Evolutionary conservation across 2,797 vertebrate species (phyloP).

Genomic region (Labroides dimidiatus): DNA sequence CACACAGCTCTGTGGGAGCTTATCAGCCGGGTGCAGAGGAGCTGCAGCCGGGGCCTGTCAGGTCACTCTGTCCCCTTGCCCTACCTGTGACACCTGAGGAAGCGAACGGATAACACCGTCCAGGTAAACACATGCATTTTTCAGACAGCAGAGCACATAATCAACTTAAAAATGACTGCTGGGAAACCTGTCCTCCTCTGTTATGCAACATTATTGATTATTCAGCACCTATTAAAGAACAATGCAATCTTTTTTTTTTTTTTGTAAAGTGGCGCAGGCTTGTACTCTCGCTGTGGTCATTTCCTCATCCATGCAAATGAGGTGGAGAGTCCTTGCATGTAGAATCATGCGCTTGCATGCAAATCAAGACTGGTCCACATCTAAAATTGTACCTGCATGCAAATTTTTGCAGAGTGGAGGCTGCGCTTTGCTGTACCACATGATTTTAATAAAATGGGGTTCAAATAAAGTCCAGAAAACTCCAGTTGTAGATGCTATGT

Average conservation of each 20-base stretch:
- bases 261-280: not conserved
- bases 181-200: not conserved
- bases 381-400: conserved; percentile 36
- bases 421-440: not conserved
- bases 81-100: conserved; percentile 52
- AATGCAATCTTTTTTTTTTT: conserved; percentile 24
- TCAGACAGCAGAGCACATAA: conserved; percentile 3
- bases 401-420: conserved; percentile 17
- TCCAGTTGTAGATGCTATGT: not conserved
- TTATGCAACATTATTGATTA: conserved; percentile 14
- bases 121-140: conserved; percentile 48
- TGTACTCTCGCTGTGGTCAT: conserved; percentile 31
- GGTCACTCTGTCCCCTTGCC: conserved; percentile 50
- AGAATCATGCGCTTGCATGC: conserved; percentile 30
- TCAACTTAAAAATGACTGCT: conserved; percentile 5
- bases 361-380: conserved; percentile 33
- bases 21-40: conserved; percentile 64
- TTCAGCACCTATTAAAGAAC: conserved; percentile 14
- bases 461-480: not conserved
- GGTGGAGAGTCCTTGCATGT: conserved; percentile 9
- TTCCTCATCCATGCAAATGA: conserved; percentile 26
- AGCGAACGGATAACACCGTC: no score
- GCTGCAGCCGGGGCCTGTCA: conserved; percentile 39
- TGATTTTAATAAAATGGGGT: conserved; percentile 25
- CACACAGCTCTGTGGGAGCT: conserved; percentile 40